Conservation (phyloP, 2,888 invertebrate genomes). For the Ormyrus rosae region DNA sequence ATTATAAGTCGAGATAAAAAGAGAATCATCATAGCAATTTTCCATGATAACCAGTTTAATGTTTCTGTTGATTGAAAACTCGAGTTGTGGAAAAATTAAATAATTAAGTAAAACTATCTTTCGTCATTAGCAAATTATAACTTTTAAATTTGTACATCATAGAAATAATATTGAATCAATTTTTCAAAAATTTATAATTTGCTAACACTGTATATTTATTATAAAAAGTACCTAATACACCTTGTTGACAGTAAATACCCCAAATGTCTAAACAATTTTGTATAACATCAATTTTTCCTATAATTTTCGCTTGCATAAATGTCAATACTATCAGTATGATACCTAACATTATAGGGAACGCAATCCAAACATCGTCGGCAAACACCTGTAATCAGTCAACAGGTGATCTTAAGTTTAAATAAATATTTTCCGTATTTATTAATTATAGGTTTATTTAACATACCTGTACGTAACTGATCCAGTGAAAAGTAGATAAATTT, state of each 20-base stretch:
- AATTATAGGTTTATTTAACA: background rate
- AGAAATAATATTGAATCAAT: too few relatives aligned
- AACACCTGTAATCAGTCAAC: too few relatives aligned
- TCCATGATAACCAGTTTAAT: background rate
- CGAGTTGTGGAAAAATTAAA: background rate
- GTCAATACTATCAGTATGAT: too few relatives aligned
- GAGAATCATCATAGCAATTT: background rate
- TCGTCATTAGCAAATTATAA: too few relatives aligned
- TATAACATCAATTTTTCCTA: background rate
- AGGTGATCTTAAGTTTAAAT: too few relatives aligned
- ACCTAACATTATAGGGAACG: too few relatives aligned
- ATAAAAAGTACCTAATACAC: slow-evolving; percentile 19
- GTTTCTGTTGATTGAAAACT: background rate
- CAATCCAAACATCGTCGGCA: too few relatives aligned
- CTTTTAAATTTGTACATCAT: too few relatives aligned
- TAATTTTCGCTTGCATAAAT: too few relatives aligned
- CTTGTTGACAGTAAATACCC: slow-evolving; percentile 60
- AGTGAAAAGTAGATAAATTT: slow-evolving; percentile 57
- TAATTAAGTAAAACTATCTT: background rate
- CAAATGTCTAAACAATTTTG: slow-evolving; percentile 41
- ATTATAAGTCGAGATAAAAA: slow-evolving; percentile 24
- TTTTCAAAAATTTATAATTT: too few relatives aligned
- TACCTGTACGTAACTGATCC: slow-evolving; percentile 63
- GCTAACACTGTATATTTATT: too few relatives aligned
- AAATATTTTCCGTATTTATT: too few relatives aligned